Evolutionary conservation across 2,113 vertebrate species (phyloP), one percentile per base, ranked within the genome.

Genomic region (Nycticebus coucang): DNA sequence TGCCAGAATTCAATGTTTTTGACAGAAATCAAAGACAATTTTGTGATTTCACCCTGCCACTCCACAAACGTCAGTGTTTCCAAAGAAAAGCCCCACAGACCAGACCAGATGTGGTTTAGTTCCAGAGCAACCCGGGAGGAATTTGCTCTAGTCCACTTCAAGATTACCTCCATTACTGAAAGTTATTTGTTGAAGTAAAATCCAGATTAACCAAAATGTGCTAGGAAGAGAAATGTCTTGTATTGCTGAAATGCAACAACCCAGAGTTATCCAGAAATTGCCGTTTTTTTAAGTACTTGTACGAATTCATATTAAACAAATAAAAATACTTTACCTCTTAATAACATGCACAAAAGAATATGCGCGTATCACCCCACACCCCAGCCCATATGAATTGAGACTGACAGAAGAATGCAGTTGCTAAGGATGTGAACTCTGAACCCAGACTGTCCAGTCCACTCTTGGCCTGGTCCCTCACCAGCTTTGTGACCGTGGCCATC

Each of bases 261-360:
- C 5, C 53, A 57, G 3, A 19, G 28, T 64, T 74, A 24, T 10
- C 22, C 45, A 75, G 74, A 96, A 57, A 93, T 45, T 37, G 30
- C 30, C 68, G 62, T 93, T 68, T 80, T 19, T 45, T 24, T 89
- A 4, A 4, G 35, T 22, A 71, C 7, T 84, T 87, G 0, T 30
- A 82, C 22, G 95, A 83, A 93, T 75, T 78, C 9, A 7, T 88
- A 78, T 19, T 88, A 35, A 89, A 89, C 91, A 87, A 84, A 55
- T 37, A 62, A 95, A 64, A 84, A 53, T 69, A 37, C 4, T 75
- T 69, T 50, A 10, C 57, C 14, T 88, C 33, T 37, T 84, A 93
- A 26, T 80, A 89, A 26, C 45, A 50, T 50, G 7, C 64, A 64
- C 15, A 83, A 69, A 89, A 72, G 12, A 50, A 69, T 2, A 88